These are phyloP conservation scores for Poecile montanus DNA, from an alignment of 2,797 vertebrate genomes.

Conservation along the genomic window DNA sequence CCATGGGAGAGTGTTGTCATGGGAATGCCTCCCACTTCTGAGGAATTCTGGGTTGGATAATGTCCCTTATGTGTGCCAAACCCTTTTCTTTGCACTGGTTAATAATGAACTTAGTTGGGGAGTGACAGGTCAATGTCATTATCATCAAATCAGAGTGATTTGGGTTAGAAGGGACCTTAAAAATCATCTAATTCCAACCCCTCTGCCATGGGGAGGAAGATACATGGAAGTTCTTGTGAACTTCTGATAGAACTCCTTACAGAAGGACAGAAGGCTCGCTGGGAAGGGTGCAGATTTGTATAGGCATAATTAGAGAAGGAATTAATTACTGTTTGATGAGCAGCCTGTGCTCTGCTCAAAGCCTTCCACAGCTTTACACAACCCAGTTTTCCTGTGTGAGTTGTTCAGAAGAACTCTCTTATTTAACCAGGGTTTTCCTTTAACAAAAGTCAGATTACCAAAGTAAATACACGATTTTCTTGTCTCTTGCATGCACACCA, in stretches of 20 bases:
- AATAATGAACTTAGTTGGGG: neutral
- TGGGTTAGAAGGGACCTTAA: neutral
- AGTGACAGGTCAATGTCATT: neutral
- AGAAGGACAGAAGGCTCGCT: neutral
- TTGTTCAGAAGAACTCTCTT: neutral
- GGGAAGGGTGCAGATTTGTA: neutral
- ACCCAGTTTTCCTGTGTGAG: neutral
- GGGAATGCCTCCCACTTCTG: neutral
- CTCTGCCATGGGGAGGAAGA: neutral
- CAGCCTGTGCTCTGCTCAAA: neutral
- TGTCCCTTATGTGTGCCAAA: accelerated
- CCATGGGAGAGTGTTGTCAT: neutral
- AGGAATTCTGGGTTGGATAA: neutral
- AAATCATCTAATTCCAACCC: neutral
- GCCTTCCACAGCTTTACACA: neutral
- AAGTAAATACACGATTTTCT: accelerated
- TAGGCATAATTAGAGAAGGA: neutral
- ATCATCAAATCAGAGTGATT: neutral
- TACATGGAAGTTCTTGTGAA: neutral
- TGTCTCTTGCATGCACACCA: neutral
- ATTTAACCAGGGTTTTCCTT: neutral
- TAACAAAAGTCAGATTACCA: neutral
- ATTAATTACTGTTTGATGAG: neutral
- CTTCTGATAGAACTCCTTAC: neutral
- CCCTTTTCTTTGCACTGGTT: neutral